phyloP scores from a whole-genome alignment of 2,797 vertebrate genomes.

The Ibycter americanus region DNA sequence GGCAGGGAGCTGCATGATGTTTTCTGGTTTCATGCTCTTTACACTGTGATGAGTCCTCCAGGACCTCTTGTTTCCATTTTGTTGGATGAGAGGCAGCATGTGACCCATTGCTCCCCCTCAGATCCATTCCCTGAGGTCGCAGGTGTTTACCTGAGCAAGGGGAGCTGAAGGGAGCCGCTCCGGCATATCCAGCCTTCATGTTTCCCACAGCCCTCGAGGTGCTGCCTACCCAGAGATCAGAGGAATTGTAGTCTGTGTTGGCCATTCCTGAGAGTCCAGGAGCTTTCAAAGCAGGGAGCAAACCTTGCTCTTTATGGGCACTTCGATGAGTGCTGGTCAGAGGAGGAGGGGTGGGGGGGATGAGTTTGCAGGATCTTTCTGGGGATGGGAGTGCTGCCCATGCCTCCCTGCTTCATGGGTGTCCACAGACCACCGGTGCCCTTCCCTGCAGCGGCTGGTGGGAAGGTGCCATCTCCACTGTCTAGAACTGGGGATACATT shows the following conservation, averaged over 20 bases:
- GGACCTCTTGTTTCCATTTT: not conserved
- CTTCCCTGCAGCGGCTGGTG: not conserved
- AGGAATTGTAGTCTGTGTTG: not conserved
- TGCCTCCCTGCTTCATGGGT: not conserved
- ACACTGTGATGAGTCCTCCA: not conserved
- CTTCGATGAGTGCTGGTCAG: not conserved
- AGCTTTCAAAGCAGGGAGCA: not conserved
- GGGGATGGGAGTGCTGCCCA: not conserved
- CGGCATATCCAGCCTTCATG: not conserved
- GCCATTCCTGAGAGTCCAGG: not conserved
- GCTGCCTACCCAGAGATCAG: not conserved
- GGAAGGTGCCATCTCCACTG: not conserved
- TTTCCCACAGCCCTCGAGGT: not conserved
- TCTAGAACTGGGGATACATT: not conserved
- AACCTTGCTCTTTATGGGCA: not conserved
- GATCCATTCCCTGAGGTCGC: not conserved
- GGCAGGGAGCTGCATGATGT: not conserved
- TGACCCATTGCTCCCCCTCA: not conserved
- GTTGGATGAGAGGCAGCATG: not conserved
- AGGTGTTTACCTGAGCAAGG: not conserved
- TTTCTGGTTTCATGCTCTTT: conserved; percentile 25
- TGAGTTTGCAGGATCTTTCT: not conserved
- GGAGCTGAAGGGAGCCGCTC: not conserved
- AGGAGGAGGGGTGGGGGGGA: not conserved
- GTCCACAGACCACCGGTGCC: not conserved